phyloP scores from a whole-genome alignment of 2,888 invertebrate species.

The Brenthis ino region DNA sequence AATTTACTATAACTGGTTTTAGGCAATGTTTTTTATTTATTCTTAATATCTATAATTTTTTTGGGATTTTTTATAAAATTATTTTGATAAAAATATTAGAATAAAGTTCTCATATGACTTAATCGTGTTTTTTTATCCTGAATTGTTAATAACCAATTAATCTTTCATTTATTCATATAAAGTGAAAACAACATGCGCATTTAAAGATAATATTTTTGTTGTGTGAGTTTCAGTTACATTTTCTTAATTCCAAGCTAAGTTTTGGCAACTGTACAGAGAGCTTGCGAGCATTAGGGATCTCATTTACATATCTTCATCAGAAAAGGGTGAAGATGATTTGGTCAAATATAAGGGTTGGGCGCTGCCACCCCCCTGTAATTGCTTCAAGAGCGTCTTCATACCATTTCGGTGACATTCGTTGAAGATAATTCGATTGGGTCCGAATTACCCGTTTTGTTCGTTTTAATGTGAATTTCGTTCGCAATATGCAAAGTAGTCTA shows the following conservation, averaged over 20 bases:
- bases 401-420: conserved; percentile 64
- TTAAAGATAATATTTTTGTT: no score
- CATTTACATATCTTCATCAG: conserved; percentile 78
- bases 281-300: conserved; percentile 35
- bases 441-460: conserved; percentile 59
- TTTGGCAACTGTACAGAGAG: conserved; percentile 23
- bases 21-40: not conserved
- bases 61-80: no score
- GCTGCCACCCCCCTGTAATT: conserved; percentile 54
- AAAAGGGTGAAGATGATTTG: conserved; percentile 77
- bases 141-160: no score
- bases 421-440: conserved; percentile 73
- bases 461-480: conserved; percentile 46
- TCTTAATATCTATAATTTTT: not conserved
- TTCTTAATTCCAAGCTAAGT: conserved; percentile 22
- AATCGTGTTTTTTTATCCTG: no score
- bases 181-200: no score
- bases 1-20: not conserved
- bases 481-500: conserved; percentile 45
- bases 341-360: conserved; percentile 50
- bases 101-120: no score
- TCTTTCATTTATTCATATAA: no score
- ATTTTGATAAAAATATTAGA: no score
- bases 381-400: conserved; percentile 71
- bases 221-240: no score